Percentiles rank a stretch among this genome's conserved stretches.
phyloP scores from a whole-genome alignment of 2,888 invertebrate genomes.

The Acleris literana region DNA sequence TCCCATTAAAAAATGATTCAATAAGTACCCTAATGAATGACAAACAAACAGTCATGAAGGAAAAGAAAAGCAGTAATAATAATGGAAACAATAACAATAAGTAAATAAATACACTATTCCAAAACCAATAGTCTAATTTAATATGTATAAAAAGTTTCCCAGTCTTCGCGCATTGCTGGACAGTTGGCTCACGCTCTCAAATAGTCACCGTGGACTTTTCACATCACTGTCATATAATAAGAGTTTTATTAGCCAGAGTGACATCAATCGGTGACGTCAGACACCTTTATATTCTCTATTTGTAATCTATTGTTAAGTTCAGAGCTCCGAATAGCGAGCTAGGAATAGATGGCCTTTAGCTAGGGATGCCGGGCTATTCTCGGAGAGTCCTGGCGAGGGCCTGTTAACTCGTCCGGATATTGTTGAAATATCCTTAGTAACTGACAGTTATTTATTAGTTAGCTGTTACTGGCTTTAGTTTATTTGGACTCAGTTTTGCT shows the following conservation, averaged over 20 bases:
- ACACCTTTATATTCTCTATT: conserved; percentile 28
- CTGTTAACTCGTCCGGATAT: background rate
- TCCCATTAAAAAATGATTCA: too few relatives aligned
- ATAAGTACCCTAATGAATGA: too few relatives aligned
- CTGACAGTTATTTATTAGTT: background rate
- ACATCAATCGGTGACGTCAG: conserved; percentile 29
- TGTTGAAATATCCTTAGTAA: background rate
- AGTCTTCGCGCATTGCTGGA: conserved; percentile 6
- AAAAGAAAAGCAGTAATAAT: too few relatives aligned
- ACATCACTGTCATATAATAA: conserved; percentile 28
- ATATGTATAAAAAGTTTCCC: background rate
- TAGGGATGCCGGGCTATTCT: conserved; percentile 16
- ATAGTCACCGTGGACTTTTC: conserved; percentile 18
- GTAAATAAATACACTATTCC: too few relatives aligned
- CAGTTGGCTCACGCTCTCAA: conserved; percentile 17
- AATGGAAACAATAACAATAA: too few relatives aligned
- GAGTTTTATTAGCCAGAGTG: conserved; percentile 23
- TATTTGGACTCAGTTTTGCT: too few relatives aligned
- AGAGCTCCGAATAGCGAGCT: conserved; percentile 17
- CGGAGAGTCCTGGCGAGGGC: conserved; percentile 8
- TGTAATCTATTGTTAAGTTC: conserved; percentile 19
- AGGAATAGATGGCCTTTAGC: conserved; percentile 32
- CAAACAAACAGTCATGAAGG: too few relatives aligned
- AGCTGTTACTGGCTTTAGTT: too few relatives aligned
- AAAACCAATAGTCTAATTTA: too few relatives aligned